Evolutionary conservation across 2,113 vertebrate species (phyloP).

Genomic region (Recurvirostra avosetta): DNA sequence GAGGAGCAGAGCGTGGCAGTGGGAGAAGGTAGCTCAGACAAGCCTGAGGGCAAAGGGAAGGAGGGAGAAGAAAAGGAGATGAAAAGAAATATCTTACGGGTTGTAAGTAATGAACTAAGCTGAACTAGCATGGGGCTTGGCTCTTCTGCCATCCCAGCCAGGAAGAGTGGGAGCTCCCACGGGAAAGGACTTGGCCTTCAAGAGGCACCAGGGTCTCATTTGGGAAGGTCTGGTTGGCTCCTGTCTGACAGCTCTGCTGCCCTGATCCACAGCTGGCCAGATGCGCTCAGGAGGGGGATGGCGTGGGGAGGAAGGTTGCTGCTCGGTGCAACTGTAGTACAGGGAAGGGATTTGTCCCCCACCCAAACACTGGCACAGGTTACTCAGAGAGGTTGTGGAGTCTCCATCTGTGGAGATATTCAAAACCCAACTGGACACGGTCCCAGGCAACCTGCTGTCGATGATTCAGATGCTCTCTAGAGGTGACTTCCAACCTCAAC

Average conservation of each 20-base stretch:
- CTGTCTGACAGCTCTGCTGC: neutral
- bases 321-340: fast-evolving
- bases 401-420: neutral
- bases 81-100: neutral
- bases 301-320: fast-evolving
- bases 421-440: neutral
- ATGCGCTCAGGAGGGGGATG: neutral
- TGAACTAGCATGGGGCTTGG: neutral
- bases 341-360: neutral
- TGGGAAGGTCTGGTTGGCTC: neutral
- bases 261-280: neutral
- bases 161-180: neutral
- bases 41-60: neutral
- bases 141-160: neutral
- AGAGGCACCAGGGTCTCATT: neutral
- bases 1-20: neutral
- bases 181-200: neutral
- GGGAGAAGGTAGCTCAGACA: neutral
- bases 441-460: neutral
- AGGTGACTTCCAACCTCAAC: neutral
- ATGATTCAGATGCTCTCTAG: neutral
- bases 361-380: neutral
- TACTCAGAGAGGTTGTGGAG: neutral
- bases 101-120: neutral
- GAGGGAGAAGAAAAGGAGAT: neutral